A percentile compares a stretch with the other conserved stretches of the same genome.
These are phyloP conservation scores for Andrena hattorfiana DNA, from an alignment of 2,888 invertebrate species.

Conservation along the genomic window DNA sequence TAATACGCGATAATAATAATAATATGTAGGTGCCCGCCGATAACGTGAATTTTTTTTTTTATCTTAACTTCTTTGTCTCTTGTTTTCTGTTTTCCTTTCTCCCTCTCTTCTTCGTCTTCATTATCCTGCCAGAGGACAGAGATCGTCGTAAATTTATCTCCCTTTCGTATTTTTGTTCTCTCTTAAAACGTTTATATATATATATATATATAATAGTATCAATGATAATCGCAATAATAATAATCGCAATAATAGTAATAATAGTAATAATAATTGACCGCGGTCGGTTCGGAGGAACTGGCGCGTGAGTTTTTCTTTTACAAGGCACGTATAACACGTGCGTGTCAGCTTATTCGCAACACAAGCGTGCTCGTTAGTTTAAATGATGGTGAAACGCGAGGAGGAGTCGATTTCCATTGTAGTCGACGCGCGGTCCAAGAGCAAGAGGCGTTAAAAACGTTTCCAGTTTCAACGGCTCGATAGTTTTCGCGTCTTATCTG, in stretches of 20 bases:
- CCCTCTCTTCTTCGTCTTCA: slow-evolving; percentile 8
- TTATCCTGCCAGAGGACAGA: slow-evolving; percentile 81
- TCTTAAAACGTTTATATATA: slow-evolving; percentile 60
- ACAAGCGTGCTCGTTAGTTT: slow-evolving; percentile 19
- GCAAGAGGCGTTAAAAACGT: background rate
- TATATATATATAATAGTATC: slow-evolving; percentile 46
- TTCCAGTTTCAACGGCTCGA: slow-evolving; percentile 5
- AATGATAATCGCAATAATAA: slow-evolving; percentile 45
- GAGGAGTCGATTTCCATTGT: background rate
- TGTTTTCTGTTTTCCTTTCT: background rate
- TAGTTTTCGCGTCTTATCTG: background rate
- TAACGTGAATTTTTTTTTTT: slow-evolving; percentile 68
- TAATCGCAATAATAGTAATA: slow-evolving; percentile 41
- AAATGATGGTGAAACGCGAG: slow-evolving; percentile 11
- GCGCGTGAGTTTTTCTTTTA: slow-evolving; percentile 39
- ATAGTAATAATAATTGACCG: slow-evolving; percentile 63
- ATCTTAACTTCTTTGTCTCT: slow-evolving; percentile 14
- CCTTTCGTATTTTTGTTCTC: slow-evolving; percentile 5
- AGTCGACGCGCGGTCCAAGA: background rate
- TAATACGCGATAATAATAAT: slow-evolving; percentile 67
- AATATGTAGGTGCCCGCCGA: slow-evolving; percentile 71
- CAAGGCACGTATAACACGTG: slow-evolving; percentile 38
- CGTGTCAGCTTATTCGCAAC: slow-evolving; percentile 26
- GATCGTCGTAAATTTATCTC: slow-evolving; percentile 49
- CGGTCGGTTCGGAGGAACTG: slow-evolving; percentile 63